Conservation (phyloP, 2,797 vertebrate species). For the Rhadinocentrus ornatus region DNA sequence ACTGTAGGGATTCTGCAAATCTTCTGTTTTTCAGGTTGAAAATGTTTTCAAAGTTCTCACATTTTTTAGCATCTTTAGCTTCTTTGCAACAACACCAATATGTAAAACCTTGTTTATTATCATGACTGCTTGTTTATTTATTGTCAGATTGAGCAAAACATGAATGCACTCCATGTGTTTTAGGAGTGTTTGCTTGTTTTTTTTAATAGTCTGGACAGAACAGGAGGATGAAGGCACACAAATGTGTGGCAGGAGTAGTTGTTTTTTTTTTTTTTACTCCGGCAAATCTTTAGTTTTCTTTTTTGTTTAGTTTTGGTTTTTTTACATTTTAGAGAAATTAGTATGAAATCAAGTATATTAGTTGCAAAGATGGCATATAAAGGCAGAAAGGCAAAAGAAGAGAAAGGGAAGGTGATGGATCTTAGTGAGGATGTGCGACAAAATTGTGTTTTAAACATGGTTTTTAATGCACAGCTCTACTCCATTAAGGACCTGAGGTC, state of each 20-base stretch:
- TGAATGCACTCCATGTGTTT: too few species aligned
- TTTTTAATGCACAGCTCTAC: constrained; percentile 24
- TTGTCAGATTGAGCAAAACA: not conserved
- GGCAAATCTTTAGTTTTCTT: not conserved
- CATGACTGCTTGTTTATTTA: not conserved
- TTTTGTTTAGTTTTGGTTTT: not conserved
- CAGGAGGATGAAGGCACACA: too few species aligned
- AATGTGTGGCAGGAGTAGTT: too few species aligned
- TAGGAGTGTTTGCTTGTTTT: too few species aligned
- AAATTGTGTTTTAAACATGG: constrained; percentile 39
- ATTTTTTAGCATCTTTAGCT: not conserved
- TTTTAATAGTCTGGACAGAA: too few species aligned
- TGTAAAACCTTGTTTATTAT: fast-evolving
- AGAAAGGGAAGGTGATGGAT: constrained; percentile 7
- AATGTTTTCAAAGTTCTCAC: not conserved
- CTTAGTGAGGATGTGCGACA: constrained; percentile 29
- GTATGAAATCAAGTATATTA: too few species aligned
- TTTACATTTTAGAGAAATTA: too few species aligned
- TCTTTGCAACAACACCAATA: too few species aligned
- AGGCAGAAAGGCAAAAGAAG: constrained; percentile 44
- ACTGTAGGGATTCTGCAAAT: too few species aligned
- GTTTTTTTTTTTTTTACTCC: not conserved
- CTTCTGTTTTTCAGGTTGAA: too few species aligned
- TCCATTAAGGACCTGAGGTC: constrained; percentile 58
- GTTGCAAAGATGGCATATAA: too few species aligned